A percentile compares a stretch with the other conserved stretches of the same genome.
phyloP scores from a whole-genome alignment of 2,113 vertebrate species.

The Leptobrachium ailaonicum region DNA sequence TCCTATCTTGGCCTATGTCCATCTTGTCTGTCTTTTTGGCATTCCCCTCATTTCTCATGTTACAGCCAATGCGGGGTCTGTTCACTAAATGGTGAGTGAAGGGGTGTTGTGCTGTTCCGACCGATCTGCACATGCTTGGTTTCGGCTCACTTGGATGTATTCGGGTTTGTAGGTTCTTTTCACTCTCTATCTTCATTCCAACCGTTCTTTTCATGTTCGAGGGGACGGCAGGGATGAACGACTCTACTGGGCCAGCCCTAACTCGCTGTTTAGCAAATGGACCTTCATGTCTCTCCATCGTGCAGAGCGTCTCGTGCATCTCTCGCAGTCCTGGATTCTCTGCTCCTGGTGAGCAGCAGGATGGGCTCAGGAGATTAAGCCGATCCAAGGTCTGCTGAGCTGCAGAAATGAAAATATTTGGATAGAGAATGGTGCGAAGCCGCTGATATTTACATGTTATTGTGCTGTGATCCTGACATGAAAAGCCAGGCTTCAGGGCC shows the following conservation, averaged over 20 bases:
- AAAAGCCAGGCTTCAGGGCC: slow-evolving; percentile 62
- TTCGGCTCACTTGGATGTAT: background rate
- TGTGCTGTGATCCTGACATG: slow-evolving; percentile 63
- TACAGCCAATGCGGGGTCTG: too few relatives aligned
- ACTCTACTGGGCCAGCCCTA: too few relatives aligned
- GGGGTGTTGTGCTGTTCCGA: background rate
- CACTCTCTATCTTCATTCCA: background rate
- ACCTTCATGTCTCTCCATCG: background rate
- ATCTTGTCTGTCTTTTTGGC: background rate
- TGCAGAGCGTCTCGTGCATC: slow-evolving; percentile 7
- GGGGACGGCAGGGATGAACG: too few relatives aligned
- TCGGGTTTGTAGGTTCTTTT: too few relatives aligned
- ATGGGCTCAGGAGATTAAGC: slow-evolving; percentile 68
- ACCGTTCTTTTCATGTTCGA: too few relatives aligned
- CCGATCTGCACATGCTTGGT: background rate
- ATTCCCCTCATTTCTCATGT: background rate
- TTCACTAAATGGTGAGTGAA: too few relatives aligned
- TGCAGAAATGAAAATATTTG: slow-evolving; percentile 80
- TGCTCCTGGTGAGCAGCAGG: slow-evolving; percentile 38
- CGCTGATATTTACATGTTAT: slow-evolving; percentile 73
- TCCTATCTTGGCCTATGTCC: background rate
- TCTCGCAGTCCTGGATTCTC: background rate
- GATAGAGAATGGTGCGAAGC: slow-evolving; percentile 69
- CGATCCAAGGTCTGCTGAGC: slow-evolving; percentile 63
- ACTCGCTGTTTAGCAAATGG: too few relatives aligned